These are phyloP conservation scores for Cladorhizidae sp. DNA, from an alignment of 37 sponge, comb jelly and placozoan genomes.

Conservation along the genomic window DNA sequence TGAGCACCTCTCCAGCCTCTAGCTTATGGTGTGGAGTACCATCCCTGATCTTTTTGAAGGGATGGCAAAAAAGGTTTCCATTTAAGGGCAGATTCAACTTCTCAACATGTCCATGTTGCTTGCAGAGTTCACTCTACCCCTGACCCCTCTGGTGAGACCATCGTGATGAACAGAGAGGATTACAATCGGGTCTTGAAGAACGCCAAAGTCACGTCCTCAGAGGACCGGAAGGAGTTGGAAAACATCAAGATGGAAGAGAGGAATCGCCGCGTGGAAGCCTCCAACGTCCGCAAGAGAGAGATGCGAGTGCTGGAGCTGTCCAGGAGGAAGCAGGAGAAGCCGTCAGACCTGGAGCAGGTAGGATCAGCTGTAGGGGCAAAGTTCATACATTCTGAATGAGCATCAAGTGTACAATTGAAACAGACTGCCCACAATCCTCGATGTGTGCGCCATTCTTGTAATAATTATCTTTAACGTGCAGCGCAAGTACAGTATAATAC, in stretches of 20 bases:
- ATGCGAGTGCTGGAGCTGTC: slow-evolving; percentile 80
- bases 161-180: slow-evolving; percentile 68
- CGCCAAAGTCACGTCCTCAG: slow-evolving; percentile 56
- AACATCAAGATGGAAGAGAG: slow-evolving; percentile 41
- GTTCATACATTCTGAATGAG: no score
- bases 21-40: no score
- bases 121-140: slow-evolving; percentile 78
- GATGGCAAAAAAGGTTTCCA: no score
- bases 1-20: no score
- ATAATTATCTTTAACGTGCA: no score
- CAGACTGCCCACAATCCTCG: no score
- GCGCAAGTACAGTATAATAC: no score
- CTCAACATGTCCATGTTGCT: no score
- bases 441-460: no score
- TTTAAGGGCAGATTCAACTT: no score
- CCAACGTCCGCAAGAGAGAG: slow-evolving; percentile 75
- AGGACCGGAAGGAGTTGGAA: slow-evolving; percentile 40
- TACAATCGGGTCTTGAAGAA: slow-evolving; percentile 65
- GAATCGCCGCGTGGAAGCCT: slow-evolving; percentile 61
- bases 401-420: no score
- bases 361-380: neutral
- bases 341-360: slow-evolving; percentile 92
- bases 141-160: slow-evolving; percentile 92
- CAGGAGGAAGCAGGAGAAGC: slow-evolving; percentile 83
- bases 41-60: no score